These are phyloP conservation scores for Euphonia xanthogaster DNA, from an alignment of 2,797 vertebrate species.

Conservation along the genomic window DNA sequence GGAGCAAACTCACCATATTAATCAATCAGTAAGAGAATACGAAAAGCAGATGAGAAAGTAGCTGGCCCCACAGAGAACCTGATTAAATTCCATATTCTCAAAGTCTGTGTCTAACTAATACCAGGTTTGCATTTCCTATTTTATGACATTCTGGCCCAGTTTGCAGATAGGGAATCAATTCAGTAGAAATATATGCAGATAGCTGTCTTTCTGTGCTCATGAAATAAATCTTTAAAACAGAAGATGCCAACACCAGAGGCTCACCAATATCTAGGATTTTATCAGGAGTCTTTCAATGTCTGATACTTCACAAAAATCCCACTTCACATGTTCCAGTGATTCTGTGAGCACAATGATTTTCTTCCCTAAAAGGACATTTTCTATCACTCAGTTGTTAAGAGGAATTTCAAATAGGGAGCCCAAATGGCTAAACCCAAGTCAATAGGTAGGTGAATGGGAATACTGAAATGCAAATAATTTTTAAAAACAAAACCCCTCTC, in stretches of 20 bases:
- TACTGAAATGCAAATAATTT: not conserved
- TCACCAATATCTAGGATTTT: not conserved
- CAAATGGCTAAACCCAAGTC: not conserved
- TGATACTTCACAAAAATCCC: not conserved
- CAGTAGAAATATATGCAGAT: not conserved
- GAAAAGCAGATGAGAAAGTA: not conserved
- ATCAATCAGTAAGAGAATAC: not conserved
- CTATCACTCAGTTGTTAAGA: not conserved
- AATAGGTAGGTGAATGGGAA: not conserved
- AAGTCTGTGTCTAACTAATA: not conserved
- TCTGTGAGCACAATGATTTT: not conserved
- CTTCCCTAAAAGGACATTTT: not conserved
- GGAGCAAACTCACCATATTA: not conserved
- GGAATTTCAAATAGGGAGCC: not conserved
- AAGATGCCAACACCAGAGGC: not conserved
- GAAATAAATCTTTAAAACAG: not conserved
- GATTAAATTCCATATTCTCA: not conserved
- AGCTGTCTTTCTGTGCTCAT: not conserved
- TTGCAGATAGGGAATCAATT: not conserved
- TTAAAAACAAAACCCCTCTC: not conserved
- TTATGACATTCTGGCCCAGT: not conserved
- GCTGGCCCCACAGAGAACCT: not conserved
- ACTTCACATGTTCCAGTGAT: not conserved
- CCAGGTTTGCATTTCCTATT: not conserved
- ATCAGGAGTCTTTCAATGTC: not conserved